Conservation (phyloP, 1,140 invertebrate species). For the Drosophila ohnishii region DNA sequence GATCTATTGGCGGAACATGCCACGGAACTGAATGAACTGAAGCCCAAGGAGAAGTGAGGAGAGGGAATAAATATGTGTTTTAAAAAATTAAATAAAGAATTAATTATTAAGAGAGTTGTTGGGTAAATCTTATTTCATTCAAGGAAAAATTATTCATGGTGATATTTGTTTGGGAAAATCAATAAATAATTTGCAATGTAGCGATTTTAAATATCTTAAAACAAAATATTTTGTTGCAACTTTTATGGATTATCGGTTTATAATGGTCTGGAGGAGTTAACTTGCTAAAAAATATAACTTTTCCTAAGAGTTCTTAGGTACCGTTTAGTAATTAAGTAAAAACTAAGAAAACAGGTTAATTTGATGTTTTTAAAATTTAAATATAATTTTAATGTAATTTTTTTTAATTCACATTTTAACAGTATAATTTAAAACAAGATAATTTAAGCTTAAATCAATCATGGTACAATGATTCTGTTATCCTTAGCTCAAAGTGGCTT, state of each 20-base stretch:
- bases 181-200: neutral
- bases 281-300: too few relatives aligned
- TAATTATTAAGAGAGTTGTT: neutral
- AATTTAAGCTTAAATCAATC: slow-evolving; percentile 2
- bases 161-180: neutral
- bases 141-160: too few relatives aligned
- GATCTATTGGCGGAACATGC: slow-evolving; percentile 79
- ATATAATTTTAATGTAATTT: neutral
- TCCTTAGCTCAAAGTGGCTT: neutral
- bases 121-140: neutral
- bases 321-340: neutral
- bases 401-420: slow-evolving; percentile 7
- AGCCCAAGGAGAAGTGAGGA: slow-evolving; percentile 63
- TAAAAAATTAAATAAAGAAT: neutral
- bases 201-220: too few relatives aligned
- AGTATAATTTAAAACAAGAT: slow-evolving; percentile 19
- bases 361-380: neutral
- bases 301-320: too few relatives aligned
- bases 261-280: too few relatives aligned
- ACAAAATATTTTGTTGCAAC: too few relatives aligned
- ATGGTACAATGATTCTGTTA: neutral
- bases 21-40: slow-evolving; percentile 68
- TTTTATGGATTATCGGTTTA: too few relatives aligned
- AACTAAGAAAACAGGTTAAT: neutral
- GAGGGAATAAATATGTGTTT: neutral